phyloP scores from a whole-genome alignment of 2,888 invertebrate genomes.

The Aricia artaxerxes region DNA sequence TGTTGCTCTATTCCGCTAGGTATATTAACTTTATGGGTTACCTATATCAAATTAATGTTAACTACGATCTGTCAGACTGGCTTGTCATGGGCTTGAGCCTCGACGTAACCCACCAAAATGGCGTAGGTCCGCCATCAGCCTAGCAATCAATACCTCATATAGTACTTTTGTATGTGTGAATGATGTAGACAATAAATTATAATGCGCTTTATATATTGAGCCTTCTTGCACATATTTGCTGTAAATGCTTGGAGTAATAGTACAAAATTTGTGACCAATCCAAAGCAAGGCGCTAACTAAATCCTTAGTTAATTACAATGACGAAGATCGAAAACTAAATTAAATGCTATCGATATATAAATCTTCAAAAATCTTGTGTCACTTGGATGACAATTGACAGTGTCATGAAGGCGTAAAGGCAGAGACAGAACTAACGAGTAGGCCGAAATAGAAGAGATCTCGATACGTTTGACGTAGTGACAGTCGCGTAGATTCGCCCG shows the following conservation, averaged over 20 bases:
- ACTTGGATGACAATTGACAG: too few species aligned
- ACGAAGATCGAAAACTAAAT: not conserved
- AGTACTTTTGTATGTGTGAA: constrained; percentile 1
- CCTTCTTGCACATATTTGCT: not conserved
- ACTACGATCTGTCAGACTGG: not conserved
- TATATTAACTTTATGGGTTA: too few species aligned
- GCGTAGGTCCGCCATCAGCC: not conserved
- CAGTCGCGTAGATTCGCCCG: too few species aligned
- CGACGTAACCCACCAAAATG: not conserved
- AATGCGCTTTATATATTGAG: constrained; percentile 3
- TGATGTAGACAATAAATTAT: not conserved
- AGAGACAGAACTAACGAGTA: too few species aligned
- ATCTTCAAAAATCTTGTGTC: too few species aligned
- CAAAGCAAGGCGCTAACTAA: not conserved
- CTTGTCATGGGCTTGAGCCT: not conserved
- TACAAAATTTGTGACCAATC: constrained; percentile 4
- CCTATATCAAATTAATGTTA: too few species aligned
- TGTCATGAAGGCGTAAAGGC: too few species aligned
- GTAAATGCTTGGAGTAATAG: not conserved
- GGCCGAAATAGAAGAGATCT: too few species aligned
- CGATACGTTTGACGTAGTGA: too few species aligned
- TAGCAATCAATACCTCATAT: not conserved
- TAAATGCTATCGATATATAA: too few species aligned
- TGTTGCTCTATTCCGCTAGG: too few species aligned
- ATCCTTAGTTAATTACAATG: not conserved